Evolutionary conservation across 2,113 vertebrate genomes (phyloP).

Genomic region (Todiramphus chloris): DNA sequence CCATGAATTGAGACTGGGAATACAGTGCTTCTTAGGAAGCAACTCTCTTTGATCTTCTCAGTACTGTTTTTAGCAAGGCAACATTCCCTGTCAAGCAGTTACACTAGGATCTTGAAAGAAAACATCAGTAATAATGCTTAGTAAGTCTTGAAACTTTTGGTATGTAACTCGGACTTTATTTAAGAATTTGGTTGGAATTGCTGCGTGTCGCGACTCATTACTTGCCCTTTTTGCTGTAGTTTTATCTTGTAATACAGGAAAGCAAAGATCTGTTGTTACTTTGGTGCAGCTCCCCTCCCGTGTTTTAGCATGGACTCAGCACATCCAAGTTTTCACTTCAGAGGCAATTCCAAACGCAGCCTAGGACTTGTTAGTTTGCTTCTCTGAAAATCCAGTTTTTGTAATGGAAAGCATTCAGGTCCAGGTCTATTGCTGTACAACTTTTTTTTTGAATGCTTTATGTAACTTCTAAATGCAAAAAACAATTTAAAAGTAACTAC

Average conservation of each 20-base stretch:
- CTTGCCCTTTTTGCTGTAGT: background rate
- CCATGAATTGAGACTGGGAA: conserved; percentile 17
- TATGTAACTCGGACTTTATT: background rate
- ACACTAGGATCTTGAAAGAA: background rate
- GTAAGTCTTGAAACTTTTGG: background rate
- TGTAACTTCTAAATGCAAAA: background rate
- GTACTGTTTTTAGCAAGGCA: conserved; percentile 13
- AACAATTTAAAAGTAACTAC: background rate
- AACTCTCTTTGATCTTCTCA: conserved; percentile 48
- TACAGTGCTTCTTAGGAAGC: conserved; percentile 28
- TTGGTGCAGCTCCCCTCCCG: background rate
- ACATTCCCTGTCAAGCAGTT: background rate
- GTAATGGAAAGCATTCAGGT: background rate
- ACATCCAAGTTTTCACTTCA: background rate
- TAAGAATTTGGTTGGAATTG: background rate
- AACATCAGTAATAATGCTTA: background rate
- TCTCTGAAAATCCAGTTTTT: background rate
- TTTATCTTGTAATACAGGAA: background rate
- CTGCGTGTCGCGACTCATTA: background rate
- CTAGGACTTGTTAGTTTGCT: background rate
- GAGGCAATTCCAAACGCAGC: background rate
- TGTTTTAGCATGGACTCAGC: background rate
- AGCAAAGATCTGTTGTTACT: background rate
- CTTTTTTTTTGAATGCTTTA: background rate
- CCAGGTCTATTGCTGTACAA: background rate